Percentiles rank a stretch among this genome's conserved stretches.
phyloP scores from a whole-genome alignment of 2,113 vertebrate species.

The Hiodon alosoides region DNA sequence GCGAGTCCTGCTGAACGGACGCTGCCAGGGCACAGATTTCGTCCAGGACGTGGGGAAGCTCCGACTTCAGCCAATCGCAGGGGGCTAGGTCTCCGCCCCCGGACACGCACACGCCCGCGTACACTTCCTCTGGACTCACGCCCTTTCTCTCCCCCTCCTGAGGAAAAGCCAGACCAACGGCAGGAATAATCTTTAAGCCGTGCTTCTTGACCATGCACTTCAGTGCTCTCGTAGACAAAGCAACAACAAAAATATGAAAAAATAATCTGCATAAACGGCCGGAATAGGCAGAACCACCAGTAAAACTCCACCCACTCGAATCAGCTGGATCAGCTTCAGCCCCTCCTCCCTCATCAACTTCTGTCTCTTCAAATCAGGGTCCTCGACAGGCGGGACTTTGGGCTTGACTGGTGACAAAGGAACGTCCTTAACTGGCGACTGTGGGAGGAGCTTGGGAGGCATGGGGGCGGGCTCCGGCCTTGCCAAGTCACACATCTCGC shows the following conservation, averaged over 20 bases:
- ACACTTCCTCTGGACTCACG: slow-evolving; percentile 75
- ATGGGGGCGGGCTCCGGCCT: slow-evolving; percentile 53
- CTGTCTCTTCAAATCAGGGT: slow-evolving; percentile 64
- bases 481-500: slow-evolving; percentile 75
- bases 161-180: no score
- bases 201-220: no score
- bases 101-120: slow-evolving; percentile 64
- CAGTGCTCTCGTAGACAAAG: no score
- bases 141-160: slow-evolving; percentile 75
- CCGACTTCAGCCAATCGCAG: slow-evolving; percentile 72
- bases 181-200: no score
- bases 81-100: slow-evolving; percentile 59
- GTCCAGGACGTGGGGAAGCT: slow-evolving; percentile 79
- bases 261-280: background rate
- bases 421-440: slow-evolving; percentile 50
- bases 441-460: slow-evolving; percentile 46
- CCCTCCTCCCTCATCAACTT: slow-evolving; percentile 73
- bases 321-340: slow-evolving; percentile 69
- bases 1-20: slow-evolving; percentile 36
- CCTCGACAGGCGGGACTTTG: slow-evolving; percentile 45
- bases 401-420: slow-evolving; percentile 43
- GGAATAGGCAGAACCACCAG: background rate
- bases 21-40: slow-evolving; percentile 74
- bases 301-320: slow-evolving; percentile 56
- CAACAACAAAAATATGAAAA: background rate